Conservation (phyloP, 2,113 vertebrate species). For the Oncorhynchus gorbuscha region DNA sequence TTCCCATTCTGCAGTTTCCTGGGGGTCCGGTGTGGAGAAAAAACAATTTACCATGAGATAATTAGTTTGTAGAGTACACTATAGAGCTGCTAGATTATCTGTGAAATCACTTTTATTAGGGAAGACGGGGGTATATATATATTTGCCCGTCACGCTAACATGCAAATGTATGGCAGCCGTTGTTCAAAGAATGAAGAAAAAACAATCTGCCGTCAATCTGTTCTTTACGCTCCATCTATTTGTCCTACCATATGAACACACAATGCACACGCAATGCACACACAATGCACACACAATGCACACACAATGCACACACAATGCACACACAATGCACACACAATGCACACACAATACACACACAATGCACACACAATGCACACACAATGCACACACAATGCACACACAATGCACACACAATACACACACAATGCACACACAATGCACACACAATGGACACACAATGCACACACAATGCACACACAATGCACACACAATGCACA, state of each 20-base stretch:
- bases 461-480: too few relatives aligned
- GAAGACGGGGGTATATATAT: background rate
- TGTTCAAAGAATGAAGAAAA: background rate
- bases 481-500: too few relatives aligned
- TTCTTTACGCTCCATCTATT: background rate
- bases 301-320: too few relatives aligned
- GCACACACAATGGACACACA: too few relatives aligned
- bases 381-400: too few relatives aligned
- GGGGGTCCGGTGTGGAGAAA: background rate
- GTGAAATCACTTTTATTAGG: constrained; percentile 42
- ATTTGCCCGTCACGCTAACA: constrained; percentile 17
- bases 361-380: too few relatives aligned
- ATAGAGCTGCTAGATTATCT: constrained; percentile 10
- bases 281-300: too few relatives aligned
- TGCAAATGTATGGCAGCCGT: background rate
- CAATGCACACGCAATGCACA: background rate
- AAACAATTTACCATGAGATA: constrained; percentile 6
- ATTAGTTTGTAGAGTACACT: background rate
- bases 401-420: too few relatives aligned
- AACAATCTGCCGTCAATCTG: background rate
- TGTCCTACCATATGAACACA: background rate
- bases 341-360: background rate
- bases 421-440: too few relatives aligned
- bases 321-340: too few relatives aligned
- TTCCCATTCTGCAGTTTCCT: background rate